Conservation (phyloP, 2,888 invertebrate species). For the Nasonia oneida region DNA sequence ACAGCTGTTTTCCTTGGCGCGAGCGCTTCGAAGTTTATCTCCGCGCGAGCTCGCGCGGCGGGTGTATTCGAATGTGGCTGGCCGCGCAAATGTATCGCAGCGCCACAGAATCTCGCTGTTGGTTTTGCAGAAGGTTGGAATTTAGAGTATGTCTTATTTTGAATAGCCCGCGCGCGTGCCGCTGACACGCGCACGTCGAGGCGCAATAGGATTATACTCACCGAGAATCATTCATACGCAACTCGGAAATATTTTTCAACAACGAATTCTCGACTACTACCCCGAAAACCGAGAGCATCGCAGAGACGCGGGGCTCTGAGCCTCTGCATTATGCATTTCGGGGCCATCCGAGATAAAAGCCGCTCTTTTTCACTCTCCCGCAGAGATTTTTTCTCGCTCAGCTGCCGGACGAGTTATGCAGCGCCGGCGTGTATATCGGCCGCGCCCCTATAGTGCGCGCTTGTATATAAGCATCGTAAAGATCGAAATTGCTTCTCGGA, state of each 20-base stretch:
- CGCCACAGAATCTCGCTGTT: conserved; percentile 3
- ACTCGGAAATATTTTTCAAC: neutral
- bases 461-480: conserved; percentile 74
- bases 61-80: conserved; percentile 21
- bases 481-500: conserved; percentile 75
- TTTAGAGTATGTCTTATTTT: conserved; percentile 44
- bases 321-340: conserved; percentile 36
- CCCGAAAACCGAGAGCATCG: neutral
- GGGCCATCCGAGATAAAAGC: conserved; percentile 18
- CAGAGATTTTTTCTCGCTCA: neutral
- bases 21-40: conserved; percentile 24
- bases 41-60: conserved; percentile 6
- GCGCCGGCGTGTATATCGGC: conserved; percentile 27
- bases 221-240: neutral
- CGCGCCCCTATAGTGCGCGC: conserved; percentile 38
- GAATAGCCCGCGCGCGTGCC: neutral
- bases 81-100: conserved; percentile 26
- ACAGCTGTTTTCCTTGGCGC: conserved; percentile 44
- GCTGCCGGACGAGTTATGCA: conserved; percentile 7
- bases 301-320: neutral
- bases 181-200: neutral
- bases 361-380: neutral
- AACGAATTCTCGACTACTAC: neutral
- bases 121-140: conserved; percentile 27
- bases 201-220: neutral